Base-by-base conservation (phyloP, 2,888 invertebrate species). In the Troides aeacus region DNA sequence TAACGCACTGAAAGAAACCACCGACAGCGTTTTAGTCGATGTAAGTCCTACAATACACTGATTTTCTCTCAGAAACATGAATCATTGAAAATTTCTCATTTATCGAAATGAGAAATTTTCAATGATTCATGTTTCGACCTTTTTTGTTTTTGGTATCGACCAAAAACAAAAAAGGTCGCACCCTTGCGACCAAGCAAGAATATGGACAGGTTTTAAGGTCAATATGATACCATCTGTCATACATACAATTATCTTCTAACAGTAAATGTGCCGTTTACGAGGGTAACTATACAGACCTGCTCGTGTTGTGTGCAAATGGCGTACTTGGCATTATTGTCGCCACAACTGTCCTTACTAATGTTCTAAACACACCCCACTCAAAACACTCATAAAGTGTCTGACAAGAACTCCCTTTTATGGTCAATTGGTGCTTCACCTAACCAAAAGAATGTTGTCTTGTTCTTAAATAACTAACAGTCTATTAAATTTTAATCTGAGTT, bases 321-420 rank as follows among this genome's bases (percentile, higher is more conserved):
- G 17, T 17, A 60, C 18, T 58, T 62, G n/a, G 24, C 15, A 17
- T 62, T 62, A 62, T 24, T 21, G 24, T 23, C 62, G 23, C 24
- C 12, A 17, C 50, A 42, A 62, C 62, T 46, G 24, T 62, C 24
- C 56, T 36, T 36, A 64, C 64, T 36, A 56, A 64, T 64, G 64
- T 53, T 53, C 18, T 64, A 36, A 56, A 64, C 24, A 36, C 56
- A 36, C 24, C 53, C 63, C 53, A 64, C 64, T 64, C 56, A 64
- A 64, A 53, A 30, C 36, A 56, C 30, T 62, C 62, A 36, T 56
- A 64, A 64, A 64, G 10, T 24, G 17, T 64, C 64, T 30, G 24
- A 56, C n/a, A 53, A 2, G 53, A 23, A 64, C 15, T 64, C 36
- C 17, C 36, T 53, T 24, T 56, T 56, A 64, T 64, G 50, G 64